Evolutionary conservation across 2,888 invertebrate species (phyloP).

Genomic region (Theretra japonica): DNA sequence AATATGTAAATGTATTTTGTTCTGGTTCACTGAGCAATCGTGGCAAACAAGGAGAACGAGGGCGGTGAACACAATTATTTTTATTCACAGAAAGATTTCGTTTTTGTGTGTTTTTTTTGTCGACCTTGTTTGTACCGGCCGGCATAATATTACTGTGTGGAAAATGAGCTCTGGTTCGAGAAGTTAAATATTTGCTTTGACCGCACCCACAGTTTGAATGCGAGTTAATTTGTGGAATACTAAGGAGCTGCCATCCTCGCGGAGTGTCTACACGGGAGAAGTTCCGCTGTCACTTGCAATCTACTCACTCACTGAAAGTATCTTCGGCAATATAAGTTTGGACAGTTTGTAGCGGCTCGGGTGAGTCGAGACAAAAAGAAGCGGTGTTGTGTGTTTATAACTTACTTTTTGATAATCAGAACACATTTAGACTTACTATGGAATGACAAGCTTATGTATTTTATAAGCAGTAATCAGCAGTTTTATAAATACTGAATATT

Average conservation of each 20-base stretch:
- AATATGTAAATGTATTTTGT: slow-evolving; percentile 16
- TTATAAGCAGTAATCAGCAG: no score
- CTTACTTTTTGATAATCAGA: no score
- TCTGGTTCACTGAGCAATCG: slow-evolving; percentile 18
- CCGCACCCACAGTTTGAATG: slow-evolving; percentile 5
- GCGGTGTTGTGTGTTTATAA: no score
- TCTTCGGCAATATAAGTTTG: neutral
- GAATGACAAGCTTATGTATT: no score
- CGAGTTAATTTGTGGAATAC: slow-evolving; percentile 8
- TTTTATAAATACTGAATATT: no score
- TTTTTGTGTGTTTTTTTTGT: slow-evolving; percentile 14
- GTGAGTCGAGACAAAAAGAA: neutral
- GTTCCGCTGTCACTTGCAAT: neutral
- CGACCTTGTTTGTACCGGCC: slow-evolving; percentile 16
- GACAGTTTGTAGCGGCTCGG: neutral
- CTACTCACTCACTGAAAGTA: neutral
- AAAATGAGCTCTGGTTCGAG: slow-evolving; percentile 22
- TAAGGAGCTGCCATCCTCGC: neutral
- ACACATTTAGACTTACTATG: no score
- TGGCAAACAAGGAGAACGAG: slow-evolving; percentile 8
- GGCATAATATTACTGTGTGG: slow-evolving; percentile 25
- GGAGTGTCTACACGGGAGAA: neutral
- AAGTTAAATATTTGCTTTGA: slow-evolving; percentile 21
- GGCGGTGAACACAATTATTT: slow-evolving; percentile 15
- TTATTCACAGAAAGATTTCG: slow-evolving; percentile 18